Percentiles rank a stretch among this genome's conserved stretches.
Conservation (phyloP, 2,797 vertebrate genomes). For the Tokudaia muenninki region DNA sequence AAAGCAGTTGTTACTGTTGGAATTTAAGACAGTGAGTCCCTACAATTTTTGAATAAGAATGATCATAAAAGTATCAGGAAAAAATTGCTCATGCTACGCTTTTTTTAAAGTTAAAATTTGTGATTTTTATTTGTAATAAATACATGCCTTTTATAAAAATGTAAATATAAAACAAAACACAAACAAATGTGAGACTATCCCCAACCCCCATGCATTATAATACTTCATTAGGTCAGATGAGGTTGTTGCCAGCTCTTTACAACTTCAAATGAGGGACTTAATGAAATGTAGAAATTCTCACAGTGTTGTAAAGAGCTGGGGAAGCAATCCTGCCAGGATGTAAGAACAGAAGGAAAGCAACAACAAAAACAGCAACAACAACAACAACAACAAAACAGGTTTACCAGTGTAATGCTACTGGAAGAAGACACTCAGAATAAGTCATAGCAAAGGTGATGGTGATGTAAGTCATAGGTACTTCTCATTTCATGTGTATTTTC, state of each 20-base stretch:
- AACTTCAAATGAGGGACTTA: background rate
- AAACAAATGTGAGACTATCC: background rate
- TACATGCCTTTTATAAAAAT: background rate
- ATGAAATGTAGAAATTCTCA: background rate
- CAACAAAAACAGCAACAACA: background rate
- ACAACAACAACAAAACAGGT: background rate
- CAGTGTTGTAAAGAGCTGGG: background rate
- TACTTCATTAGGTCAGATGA: background rate
- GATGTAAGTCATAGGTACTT: background rate
- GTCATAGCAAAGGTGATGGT: background rate
- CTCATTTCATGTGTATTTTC: background rate
- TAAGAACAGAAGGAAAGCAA: background rate
- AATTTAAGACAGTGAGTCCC: background rate
- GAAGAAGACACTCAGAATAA: background rate
- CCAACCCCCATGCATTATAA: background rate
- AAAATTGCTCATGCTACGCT: background rate
- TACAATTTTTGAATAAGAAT: slow-evolving; percentile 15
- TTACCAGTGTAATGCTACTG: background rate
- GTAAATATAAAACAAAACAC: background rate
- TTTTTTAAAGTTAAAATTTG: background rate
- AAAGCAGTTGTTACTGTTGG: background rate
- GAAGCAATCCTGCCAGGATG: background rate
- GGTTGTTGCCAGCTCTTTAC: background rate
- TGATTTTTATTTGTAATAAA: background rate
- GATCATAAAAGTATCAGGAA: background rate